phyloP scores from a whole-genome alignment of 1,140 invertebrate species.

The Kradibia gibbosae region DNA sequence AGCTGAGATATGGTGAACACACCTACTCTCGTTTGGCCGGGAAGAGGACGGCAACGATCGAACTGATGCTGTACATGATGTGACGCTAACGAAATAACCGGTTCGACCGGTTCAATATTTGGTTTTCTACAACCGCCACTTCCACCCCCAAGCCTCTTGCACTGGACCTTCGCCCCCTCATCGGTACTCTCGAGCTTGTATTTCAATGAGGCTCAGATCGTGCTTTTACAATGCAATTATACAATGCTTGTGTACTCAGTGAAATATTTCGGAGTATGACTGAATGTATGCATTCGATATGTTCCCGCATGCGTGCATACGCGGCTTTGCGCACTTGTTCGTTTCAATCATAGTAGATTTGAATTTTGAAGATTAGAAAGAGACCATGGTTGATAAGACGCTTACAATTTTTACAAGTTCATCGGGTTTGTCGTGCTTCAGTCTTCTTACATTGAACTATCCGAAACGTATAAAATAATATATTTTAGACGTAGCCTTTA shows the following conservation, averaged over 20 bases:
- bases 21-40: not conserved
- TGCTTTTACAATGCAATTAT: not conserved
- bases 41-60: not conserved
- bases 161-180: not conserved
- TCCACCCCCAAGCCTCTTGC: not conserved
- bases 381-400: not conserved
- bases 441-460: no score
- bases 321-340: no score
- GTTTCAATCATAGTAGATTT: not conserved
- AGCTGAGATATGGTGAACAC: no score
- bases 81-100: constrained; percentile 48
- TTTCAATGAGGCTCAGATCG: not conserved
- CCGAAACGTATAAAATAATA: no score
- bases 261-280: not conserved
- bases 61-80: constrained; percentile 38
- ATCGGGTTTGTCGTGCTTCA: no score
- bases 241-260: not conserved
- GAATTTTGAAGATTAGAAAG: not conserved
- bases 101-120: constrained; percentile 42
- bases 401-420: not conserved
- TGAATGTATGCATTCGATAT: not conserved
- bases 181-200: not conserved
- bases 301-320: no score
- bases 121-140: constrained; percentile 2
- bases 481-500: no score